phyloP scores from a whole-genome alignment of 2,797 vertebrate species.

The Acipenser ruthenus region DNA sequence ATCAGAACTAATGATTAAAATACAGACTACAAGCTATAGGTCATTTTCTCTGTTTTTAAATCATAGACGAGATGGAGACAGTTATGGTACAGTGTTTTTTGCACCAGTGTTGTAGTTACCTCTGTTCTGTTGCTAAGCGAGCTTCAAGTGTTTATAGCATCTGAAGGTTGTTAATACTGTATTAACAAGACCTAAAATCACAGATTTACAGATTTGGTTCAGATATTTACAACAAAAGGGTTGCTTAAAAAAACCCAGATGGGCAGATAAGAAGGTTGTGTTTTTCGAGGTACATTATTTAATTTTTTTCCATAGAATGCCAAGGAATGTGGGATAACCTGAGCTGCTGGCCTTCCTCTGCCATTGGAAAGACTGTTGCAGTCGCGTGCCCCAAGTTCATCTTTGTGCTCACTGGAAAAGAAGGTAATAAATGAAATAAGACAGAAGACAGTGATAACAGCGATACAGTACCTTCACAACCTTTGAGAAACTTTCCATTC shows the following conservation, averaged over 20 bases:
- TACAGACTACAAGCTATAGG: not conserved
- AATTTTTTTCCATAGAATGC: slow-evolving; percentile 38
- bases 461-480: slow-evolving; percentile 26
- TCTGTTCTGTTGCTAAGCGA: not conserved
- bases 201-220: not conserved
- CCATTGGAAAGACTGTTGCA: slow-evolving; percentile 56
- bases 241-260: too few relatives aligned
- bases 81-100: not conserved
- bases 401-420: slow-evolving; percentile 49
- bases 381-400: slow-evolving; percentile 67
- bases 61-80: not conserved
- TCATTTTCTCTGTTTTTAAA: not conserved
- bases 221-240: not conserved
- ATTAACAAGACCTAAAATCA: not conserved
- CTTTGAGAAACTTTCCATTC: not conserved
- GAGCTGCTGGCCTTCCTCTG: slow-evolving; percentile 72
- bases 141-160: not conserved
- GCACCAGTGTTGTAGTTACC: slow-evolving; percentile 3
- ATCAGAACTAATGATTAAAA: not conserved
- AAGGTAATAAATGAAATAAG: slow-evolving; percentile 53
- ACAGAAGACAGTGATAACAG: slow-evolving; percentile 8
- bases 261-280: too few relatives aligned
- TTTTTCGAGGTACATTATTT: not conserved
- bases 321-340: slow-evolving; percentile 70
- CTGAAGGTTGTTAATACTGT: not conserved